phyloP scores from a whole-genome alignment of 2,888 invertebrate species.

The Sturmia bella region DNA sequence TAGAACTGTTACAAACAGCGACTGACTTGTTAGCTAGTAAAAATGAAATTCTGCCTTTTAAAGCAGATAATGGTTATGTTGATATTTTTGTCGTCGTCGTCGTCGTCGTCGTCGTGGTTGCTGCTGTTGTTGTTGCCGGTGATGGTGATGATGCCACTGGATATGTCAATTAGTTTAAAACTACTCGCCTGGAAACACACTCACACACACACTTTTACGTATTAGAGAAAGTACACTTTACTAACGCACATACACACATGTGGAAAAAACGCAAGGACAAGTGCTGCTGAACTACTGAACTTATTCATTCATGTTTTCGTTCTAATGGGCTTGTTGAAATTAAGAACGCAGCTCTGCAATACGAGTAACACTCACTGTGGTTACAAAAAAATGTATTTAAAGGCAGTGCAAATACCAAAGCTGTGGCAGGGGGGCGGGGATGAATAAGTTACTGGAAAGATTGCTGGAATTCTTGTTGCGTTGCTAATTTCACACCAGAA shows the following conservation, averaged over 20 bases:
- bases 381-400: too few species aligned
- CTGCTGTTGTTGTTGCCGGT: conserved; percentile 27
- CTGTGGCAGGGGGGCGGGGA: too few species aligned
- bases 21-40: conserved; percentile 32
- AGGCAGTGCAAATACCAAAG: too few species aligned
- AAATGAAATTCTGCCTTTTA: conserved; percentile 63
- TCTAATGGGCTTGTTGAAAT: too few species aligned
- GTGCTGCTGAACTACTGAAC: too few species aligned
- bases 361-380: too few species aligned
- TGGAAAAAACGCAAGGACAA: background rate
- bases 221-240: background rate
- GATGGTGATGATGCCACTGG: conserved; percentile 27
- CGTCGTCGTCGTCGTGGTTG: too few species aligned
- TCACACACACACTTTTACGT: background rate
- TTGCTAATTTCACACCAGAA: too few species aligned
- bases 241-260: background rate
- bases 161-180: conserved; percentile 56
- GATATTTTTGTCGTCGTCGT: background rate
- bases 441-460: too few species aligned
- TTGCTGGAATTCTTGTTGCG: too few species aligned
- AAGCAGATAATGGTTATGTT: conserved; percentile 24
- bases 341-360: too few species aligned
- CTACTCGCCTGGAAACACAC: conserved; percentile 3
- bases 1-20: conserved; percentile 1
- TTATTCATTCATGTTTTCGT: too few species aligned